Percentiles rank a stretch among this genome's conserved stretches.
Conservation (phyloP, 2,888 invertebrate genomes). For the Troides oblongomaculatus region DNA sequence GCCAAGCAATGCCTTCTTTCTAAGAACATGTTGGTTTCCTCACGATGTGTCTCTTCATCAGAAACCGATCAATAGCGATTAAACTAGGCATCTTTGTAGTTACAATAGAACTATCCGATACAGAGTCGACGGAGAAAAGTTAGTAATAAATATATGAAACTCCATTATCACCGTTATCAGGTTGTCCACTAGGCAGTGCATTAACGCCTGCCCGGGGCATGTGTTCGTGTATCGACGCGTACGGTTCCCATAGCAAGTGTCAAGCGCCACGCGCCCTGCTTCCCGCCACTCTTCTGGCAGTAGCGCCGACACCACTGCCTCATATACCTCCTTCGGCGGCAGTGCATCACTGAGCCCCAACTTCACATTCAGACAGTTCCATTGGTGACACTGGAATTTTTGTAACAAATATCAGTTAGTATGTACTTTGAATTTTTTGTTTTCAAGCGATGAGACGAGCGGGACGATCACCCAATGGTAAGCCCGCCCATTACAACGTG, state of each 20-base stretch:
- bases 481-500: no score
- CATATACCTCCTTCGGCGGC: slow-evolving; percentile 44
- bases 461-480: no score
- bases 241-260: slow-evolving; percentile 51
- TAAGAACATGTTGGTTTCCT: no score
- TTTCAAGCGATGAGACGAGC: no score
- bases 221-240: slow-evolving; percentile 53
- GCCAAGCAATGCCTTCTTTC: no score
- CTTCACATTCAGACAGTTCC: slow-evolving; percentile 59
- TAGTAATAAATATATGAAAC: no score
- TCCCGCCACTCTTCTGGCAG: slow-evolving; percentile 56
- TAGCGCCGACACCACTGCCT: slow-evolving; percentile 38
- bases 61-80: no score
- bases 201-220: slow-evolving; percentile 62
- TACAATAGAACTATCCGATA: no score
- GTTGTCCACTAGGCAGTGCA: slow-evolving; percentile 66
- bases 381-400: slow-evolving; percentile 56
- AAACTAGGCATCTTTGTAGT: no score
- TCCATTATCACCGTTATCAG: slow-evolving; percentile 50
- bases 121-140: no score
- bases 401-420: not conserved
- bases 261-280: slow-evolving; percentile 42
- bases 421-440: not conserved
- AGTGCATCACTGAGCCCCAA: slow-evolving; percentile 50
- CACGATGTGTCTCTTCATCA: no score